A percentile compares a stretch with the other conserved stretches of the same genome.
Evolutionary conservation across 2,797 vertebrate species (phyloP).

Genomic region (Coilia nasus): DNA sequence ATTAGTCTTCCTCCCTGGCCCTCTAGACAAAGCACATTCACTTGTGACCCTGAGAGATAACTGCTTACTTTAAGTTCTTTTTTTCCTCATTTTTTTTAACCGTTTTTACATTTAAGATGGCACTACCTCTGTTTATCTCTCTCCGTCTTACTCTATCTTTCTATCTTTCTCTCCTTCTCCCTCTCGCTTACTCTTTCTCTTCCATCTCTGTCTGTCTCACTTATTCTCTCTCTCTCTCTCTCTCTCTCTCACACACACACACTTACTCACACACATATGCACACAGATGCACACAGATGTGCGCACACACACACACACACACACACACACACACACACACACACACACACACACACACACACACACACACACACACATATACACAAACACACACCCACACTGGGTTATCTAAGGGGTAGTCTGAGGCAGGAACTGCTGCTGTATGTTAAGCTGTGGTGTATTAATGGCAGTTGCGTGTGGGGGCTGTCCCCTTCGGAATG

Average conservation of each 20-base stretch:
- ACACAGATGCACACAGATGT: not conserved
- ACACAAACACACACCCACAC: not conserved
- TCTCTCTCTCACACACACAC: no score
- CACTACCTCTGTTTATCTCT: not conserved
- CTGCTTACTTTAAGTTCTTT: not conserved
- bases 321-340: not conserved
- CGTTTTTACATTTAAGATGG: not conserved
- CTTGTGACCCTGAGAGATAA: conserved; percentile 13
- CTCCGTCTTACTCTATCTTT: no score
- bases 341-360: not conserved
- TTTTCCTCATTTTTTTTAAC: not conserved
- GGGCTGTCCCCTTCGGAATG: conserved; percentile 5
- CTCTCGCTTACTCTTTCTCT: not conserved
- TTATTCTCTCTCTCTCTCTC: not conserved
- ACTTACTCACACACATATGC: not conserved
- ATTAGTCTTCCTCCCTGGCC: not conserved
- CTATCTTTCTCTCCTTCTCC: not conserved
- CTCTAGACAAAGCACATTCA: conserved; percentile 1
- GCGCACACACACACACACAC: not conserved
- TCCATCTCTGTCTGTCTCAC: not conserved
- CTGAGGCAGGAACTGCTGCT: not conserved
- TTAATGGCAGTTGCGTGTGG: not conserved
- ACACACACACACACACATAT: not conserved
- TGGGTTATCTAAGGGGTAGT: not conserved
- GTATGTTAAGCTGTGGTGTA: not conserved